These are phyloP conservation scores for Bombyx huttoni DNA, from an alignment of 2,888 invertebrate genomes.

Conservation along the genomic window DNA sequence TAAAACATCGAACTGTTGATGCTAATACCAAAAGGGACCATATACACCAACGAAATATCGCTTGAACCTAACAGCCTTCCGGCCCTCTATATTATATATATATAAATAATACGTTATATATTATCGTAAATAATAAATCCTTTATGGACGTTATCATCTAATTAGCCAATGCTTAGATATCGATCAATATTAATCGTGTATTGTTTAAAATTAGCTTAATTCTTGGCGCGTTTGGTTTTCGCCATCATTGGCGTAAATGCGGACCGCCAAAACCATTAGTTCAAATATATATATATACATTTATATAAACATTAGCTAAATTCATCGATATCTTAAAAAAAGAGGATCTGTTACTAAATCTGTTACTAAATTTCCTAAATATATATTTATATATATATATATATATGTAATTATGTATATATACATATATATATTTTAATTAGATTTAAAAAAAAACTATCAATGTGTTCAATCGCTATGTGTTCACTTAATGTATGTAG, in stretches of 20 bases:
- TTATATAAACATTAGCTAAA: constrained; percentile 27
- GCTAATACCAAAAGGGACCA: too few species aligned
- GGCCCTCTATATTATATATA: too few species aligned
- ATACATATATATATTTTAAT: neutral
- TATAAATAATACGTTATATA: too few species aligned
- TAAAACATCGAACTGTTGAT: too few species aligned
- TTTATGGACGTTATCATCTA: constrained; percentile 16
- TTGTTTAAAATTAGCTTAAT: constrained; percentile 31
- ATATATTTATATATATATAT: neutral
- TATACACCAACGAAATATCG: too few species aligned
- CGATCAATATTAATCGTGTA: constrained; percentile 33
- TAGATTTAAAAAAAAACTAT: constrained; percentile 10
- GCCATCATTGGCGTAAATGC: constrained; percentile 13
- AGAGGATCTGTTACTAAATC: constrained; percentile 29
- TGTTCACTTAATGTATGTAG: constrained; percentile 48
- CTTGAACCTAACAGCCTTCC: too few species aligned
- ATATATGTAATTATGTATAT: neutral
- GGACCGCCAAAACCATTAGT: constrained; percentile 25
- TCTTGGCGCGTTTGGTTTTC: constrained; percentile 33
- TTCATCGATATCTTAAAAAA: constrained; percentile 29
- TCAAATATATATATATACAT: constrained; percentile 42
- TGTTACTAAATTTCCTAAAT: constrained; percentile 6
- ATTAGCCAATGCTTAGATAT: constrained; percentile 43
- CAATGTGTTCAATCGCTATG: constrained; percentile 57
- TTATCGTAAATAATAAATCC: too few species aligned